phyloP scores from a whole-genome alignment of 2,888 invertebrate genomes.

The Noctuana brunneofusca region DNA sequence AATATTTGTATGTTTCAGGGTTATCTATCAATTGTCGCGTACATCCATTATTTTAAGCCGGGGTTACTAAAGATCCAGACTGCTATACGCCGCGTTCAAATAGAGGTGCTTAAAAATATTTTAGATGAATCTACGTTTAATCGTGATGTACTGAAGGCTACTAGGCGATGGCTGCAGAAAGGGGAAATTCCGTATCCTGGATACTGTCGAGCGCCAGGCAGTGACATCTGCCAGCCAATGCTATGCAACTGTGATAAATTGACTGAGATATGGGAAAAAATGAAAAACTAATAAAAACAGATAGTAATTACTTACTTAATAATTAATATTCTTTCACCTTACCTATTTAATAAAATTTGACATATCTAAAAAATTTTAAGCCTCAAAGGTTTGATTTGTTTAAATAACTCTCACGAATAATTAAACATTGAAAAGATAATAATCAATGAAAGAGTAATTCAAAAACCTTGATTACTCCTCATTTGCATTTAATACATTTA shows the following conservation, averaged over 20 bases:
- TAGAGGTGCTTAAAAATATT: constrained; percentile 42
- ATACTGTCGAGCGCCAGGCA: constrained; percentile 67
- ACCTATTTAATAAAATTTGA: no score
- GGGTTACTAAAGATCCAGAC: constrained; percentile 56
- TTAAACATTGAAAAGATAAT: no score
- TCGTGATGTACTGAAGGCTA: constrained; percentile 36
- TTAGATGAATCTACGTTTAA: constrained; percentile 38
- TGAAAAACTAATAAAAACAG: not conserved
- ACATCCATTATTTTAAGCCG: constrained; percentile 58
- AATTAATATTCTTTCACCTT: no score
- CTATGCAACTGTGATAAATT: constrained; percentile 66
- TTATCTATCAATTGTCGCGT: constrained; percentile 52
- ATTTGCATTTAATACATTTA: no score
- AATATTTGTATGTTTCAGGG: constrained; percentile 50
- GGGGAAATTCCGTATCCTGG: constrained; percentile 69
- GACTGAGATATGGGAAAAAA: constrained; percentile 50
- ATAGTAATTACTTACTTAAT: not conserved
- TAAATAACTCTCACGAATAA: no score
- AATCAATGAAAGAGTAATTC: no score
- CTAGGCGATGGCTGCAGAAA: constrained; percentile 59
- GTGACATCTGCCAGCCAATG: constrained; percentile 51
- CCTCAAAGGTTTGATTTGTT: no score
- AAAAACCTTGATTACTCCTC: no score
- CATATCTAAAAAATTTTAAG: no score
- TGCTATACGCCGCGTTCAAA: constrained; percentile 41